These are phyloP conservation scores for Neodiprion fabricii DNA, from an alignment of 1,140 invertebrate genomes.

Conservation along the genomic window DNA sequence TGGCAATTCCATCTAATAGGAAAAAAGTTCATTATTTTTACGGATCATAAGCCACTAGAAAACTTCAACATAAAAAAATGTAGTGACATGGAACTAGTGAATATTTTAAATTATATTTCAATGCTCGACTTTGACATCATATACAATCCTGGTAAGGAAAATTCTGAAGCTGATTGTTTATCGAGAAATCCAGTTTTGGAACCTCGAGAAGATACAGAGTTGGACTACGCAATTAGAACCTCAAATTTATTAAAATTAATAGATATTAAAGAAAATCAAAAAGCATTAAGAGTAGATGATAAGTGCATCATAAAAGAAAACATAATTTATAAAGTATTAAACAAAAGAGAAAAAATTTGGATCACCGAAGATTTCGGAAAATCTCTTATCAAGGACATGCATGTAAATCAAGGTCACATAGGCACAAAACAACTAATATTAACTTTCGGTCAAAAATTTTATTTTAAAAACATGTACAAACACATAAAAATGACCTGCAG, in stretches of 20 bases:
- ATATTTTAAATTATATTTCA: neutral
- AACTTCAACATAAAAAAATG: conserved; percentile 22
- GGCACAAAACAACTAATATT: conserved; percentile 25
- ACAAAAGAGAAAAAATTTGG: conserved; percentile 34
- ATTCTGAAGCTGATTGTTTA: conserved; percentile 27
- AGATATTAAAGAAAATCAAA: neutral
- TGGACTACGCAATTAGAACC: neutral
- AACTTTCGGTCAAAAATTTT: conserved; percentile 26
- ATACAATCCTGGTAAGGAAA: conserved; percentile 27
- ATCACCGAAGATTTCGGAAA: conserved; percentile 28
- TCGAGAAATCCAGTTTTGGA: conserved; percentile 27
- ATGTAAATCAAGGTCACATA: conserved; percentile 24
- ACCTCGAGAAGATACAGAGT: neutral
- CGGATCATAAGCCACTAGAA: conserved; percentile 27
- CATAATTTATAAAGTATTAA: conserved; percentile 28
- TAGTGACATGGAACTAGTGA: neutral
- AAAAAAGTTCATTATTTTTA: conserved; percentile 1
- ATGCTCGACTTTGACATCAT: neutral
- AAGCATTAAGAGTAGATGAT: neutral
- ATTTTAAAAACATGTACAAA: conserved; percentile 30
- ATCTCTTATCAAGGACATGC: conserved; percentile 17
- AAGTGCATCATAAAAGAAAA: neutral
- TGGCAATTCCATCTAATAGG: conserved; percentile 13
- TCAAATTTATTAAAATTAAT: neutral
- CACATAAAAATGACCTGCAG: conserved; percentile 25